A percentile compares a stretch with the other conserved stretches of the same genome.
Evolutionary conservation across 2,797 vertebrate genomes (phyloP).

Genomic region (Echeneis naucrates): DNA sequence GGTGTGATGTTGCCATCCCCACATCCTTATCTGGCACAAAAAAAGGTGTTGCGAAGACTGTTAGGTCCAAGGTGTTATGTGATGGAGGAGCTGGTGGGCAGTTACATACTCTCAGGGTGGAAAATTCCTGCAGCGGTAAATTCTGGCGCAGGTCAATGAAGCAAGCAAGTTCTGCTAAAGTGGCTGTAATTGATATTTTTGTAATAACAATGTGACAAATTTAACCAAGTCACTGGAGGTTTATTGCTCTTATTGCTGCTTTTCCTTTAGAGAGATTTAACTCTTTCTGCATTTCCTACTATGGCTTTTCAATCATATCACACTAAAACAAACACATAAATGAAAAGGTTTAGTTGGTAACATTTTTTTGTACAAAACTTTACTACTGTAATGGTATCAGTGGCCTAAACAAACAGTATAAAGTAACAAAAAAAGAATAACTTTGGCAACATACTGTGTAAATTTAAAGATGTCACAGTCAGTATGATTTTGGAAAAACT

Average conservation of each 20-base stretch:
- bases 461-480: neutral
- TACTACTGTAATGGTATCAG: neutral
- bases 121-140: no score
- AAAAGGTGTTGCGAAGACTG: conserved; percentile 18
- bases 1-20: conserved; percentile 30
- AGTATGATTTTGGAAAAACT: no score
- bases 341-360: neutral
- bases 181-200: neutral
- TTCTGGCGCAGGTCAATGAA: neutral
- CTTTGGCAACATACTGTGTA: neutral
- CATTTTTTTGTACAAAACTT: no score
- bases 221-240: neutral
- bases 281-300: neutral
- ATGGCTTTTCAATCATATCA: neutral
- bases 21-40: conserved; percentile 14
- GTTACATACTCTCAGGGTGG: neutral
- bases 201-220: neutral
- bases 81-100: neutral
- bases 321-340: no score
- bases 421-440: neutral
- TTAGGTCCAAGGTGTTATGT: conserved; percentile 6
- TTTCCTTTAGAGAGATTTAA: neutral
- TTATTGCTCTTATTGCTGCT: neutral
- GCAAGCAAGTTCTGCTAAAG: neutral
- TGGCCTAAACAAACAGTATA: no score